A percentile compares a stretch with the other conserved stretches of the same genome.
Conservation (phyloP, 2,888 invertebrate species). For the Malthinus seriepunctatus region DNA sequence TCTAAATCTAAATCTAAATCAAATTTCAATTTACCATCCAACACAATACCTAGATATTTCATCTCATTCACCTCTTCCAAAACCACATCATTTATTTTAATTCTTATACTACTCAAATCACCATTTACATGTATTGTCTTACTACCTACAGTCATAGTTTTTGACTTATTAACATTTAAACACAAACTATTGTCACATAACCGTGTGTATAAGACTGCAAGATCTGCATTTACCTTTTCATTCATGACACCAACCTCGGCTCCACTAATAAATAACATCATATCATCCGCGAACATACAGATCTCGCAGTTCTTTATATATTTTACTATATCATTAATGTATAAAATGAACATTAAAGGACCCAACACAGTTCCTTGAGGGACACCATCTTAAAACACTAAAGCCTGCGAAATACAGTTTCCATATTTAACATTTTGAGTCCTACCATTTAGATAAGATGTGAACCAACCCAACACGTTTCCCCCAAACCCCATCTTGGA, state of each 20-base stretch:
- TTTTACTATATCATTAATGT: too few relatives aligned
- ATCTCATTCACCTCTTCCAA: neutral
- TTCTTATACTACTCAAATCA: neutral
- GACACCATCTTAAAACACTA: neutral
- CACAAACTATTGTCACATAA: neutral
- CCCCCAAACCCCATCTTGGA: neutral
- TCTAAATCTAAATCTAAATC: too few relatives aligned
- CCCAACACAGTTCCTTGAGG: neutral
- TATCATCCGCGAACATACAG: too few relatives aligned
- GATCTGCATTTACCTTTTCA: too few relatives aligned
- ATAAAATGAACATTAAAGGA: neutral
- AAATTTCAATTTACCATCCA: neutral
- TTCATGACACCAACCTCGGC: too few relatives aligned
- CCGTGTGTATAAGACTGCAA: too few relatives aligned
- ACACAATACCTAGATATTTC: neutral
- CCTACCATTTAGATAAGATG: neutral
- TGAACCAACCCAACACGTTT: slow-evolving; percentile 1
- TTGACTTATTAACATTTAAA: neutral
- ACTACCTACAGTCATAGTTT: neutral
- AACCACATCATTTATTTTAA: neutral
- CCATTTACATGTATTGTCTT: neutral
- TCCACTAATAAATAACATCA: too few relatives aligned
- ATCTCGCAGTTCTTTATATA: too few relatives aligned
- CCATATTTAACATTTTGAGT: neutral
- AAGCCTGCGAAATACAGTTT: neutral